A percentile compares a stretch with the other conserved stretches of the same genome.
phyloP scores from a whole-genome alignment of 1,140 invertebrate genomes.

The Drosophila jambulina region DNA sequence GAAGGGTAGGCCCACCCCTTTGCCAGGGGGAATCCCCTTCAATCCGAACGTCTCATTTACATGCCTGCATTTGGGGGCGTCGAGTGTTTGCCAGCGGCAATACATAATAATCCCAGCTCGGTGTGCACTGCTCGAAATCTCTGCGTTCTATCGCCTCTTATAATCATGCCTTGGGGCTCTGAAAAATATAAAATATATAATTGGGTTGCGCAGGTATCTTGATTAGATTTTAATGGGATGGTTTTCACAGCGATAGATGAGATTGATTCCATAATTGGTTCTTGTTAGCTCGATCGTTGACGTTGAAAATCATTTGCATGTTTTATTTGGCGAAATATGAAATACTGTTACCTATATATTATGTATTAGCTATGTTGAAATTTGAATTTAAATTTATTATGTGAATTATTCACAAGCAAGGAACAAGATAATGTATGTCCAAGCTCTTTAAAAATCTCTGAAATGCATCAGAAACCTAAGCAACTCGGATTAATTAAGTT shows the following conservation, averaged over 20 bases:
- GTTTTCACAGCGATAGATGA: background rate
- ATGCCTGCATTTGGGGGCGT: slow-evolving; percentile 33
- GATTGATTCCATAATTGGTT: slow-evolving; percentile 13
- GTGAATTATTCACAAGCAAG: background rate
- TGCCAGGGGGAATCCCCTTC: slow-evolving; percentile 9
- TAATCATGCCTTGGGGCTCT: background rate
- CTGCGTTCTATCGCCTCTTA: background rate
- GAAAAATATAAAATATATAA: slow-evolving; percentile 12
- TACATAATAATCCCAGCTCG: slow-evolving; percentile 58
- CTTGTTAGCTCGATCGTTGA: background rate
- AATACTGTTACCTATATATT: background rate
- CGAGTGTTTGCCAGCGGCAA: slow-evolving; percentile 58
- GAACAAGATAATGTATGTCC: too few relatives aligned
- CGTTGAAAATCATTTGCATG: background rate
- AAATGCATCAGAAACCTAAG: background rate
- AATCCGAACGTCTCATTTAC: slow-evolving; percentile 53
- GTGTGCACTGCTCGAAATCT: slow-evolving; percentile 35
- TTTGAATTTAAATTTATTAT: background rate
- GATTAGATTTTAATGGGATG: slow-evolving; percentile 25
- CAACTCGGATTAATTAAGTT: background rate
- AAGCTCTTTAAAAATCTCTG: background rate
- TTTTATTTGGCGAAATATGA: background rate
- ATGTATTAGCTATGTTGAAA: too few relatives aligned
- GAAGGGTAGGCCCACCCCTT: background rate
- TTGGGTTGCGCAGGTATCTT: slow-evolving; percentile 23